Conservation (phyloP, 1,140 invertebrate genomes). For the Nasonia giraulti region DNA sequence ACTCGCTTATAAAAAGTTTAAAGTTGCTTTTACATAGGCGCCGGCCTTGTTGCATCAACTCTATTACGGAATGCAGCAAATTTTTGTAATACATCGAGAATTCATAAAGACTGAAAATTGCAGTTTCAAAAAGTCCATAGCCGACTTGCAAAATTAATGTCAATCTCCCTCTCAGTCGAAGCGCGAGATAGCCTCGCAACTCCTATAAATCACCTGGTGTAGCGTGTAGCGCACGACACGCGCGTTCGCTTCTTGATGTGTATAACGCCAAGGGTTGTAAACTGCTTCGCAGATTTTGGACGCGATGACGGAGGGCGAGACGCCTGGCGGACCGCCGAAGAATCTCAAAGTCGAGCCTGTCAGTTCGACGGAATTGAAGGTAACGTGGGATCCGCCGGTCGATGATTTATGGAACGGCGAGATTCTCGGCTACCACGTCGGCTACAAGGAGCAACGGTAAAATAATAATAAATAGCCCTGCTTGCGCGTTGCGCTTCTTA, state of each 20-base stretch:
- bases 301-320: slow-evolving; percentile 71
- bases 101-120: too few species aligned
- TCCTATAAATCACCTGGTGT: too few species aligned
- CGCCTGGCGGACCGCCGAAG: slow-evolving; percentile 87
- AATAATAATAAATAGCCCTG: slow-evolving; percentile 11
- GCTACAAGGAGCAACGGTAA: slow-evolving; percentile 82
- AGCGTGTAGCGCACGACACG: too few species aligned
- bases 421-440: slow-evolving; percentile 94
- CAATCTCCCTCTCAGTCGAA: too few species aligned
- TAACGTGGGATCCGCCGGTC: slow-evolving; percentile 92
- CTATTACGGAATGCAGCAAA: too few species aligned
- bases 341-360: slow-evolving; percentile 90
- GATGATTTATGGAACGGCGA: slow-evolving; percentile 93
- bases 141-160: background rate
- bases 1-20: too few species aligned
- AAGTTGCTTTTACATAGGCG: too few species aligned
- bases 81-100: too few species aligned
- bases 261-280: background rate
- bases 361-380: slow-evolving; percentile 90
- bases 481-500: too few species aligned
- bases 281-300: slow-evolving; percentile 76
- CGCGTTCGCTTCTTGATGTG: background rate
- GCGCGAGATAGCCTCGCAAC: too few species aligned
- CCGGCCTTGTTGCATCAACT: too few species aligned
- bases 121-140: too few species aligned